Percentiles rank a stretch among this genome's conserved stretches.
phyloP scores from a whole-genome alignment of 2,113 vertebrate species.

The Egretta garzetta region DNA sequence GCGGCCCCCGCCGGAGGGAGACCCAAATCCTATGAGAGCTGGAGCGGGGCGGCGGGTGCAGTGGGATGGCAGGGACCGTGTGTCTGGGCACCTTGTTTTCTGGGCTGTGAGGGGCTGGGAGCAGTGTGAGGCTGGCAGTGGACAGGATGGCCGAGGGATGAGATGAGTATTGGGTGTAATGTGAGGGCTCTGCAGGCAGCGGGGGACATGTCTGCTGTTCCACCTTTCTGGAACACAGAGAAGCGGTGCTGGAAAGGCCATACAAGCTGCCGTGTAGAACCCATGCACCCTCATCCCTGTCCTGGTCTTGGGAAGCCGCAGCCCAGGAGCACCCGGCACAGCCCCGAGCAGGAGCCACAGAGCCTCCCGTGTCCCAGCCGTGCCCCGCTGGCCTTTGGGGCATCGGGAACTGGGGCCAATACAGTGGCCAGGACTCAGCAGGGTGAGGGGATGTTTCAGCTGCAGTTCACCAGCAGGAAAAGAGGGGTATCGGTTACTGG shows the following conservation, averaged over 20 bases:
- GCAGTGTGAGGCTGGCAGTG: rapidly evolving
- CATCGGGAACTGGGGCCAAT: not conserved
- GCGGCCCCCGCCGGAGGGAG: rapidly evolving
- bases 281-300: not conserved
- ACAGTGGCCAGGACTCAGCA: not conserved
- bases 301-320: rapidly evolving
- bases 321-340: not conserved
- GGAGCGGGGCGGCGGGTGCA: not conserved
- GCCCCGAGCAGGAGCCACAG: not conserved
- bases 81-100: not conserved
- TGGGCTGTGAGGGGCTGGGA: not conserved
- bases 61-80: not conserved
- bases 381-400: not conserved
- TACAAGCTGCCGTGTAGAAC: not conserved
- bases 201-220: not conserved
- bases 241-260: not conserved
- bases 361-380: not conserved
- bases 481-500: not conserved
- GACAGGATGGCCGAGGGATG: rapidly evolving
- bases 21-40: not conserved
- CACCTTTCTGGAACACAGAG: not conserved
- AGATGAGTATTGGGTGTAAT: rapidly evolving
- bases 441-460: not conserved
- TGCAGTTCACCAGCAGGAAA: not conserved
- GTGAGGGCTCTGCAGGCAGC: not conserved